A percentile compares a stretch with the other conserved stretches of the same genome.
These are phyloP conservation scores for Astreopora myriophthalma DNA, from an alignment of 64 coral and sea anemone species.

Conservation along the genomic window DNA sequence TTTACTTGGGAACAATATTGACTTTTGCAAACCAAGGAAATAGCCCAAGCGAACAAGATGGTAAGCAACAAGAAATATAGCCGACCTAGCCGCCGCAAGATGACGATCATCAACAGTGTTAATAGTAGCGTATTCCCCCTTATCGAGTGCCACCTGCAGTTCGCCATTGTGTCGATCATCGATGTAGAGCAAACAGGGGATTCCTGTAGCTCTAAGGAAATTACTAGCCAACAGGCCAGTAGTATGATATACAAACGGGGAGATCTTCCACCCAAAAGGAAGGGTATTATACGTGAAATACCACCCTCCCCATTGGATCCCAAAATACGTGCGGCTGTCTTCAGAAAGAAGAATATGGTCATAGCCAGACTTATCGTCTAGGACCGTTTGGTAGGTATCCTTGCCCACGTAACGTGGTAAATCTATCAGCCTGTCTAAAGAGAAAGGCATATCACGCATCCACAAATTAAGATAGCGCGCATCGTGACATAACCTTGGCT, in stretches of 20 bases:
- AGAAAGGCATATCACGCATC: too few species aligned
- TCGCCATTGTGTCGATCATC: too few species aligned
- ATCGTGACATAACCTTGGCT: too few species aligned
- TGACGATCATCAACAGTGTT: not conserved
- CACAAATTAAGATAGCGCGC: too few species aligned
- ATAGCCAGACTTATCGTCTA: too few species aligned
- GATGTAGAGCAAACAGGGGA: constrained; percentile 63
- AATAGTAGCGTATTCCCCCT: constrained; percentile 16
- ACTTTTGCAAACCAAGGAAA: constrained; percentile 56
- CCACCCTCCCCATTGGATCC: constrained; percentile 21
- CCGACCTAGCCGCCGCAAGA: constrained; percentile 39
- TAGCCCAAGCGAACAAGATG: constrained; percentile 57
- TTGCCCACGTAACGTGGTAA: too few species aligned
- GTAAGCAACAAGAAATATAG: constrained; percentile 42
- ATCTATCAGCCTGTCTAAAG: too few species aligned
- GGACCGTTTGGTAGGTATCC: too few species aligned
- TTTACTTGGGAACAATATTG: constrained; percentile 33
- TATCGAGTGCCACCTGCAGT: not conserved
- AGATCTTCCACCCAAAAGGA: constrained; percentile 36
- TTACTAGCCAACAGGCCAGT: constrained; percentile 25
- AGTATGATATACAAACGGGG: constrained; percentile 42
- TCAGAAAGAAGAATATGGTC: too few species aligned
- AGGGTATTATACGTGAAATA: constrained; percentile 39
- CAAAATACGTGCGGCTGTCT: too few species aligned
- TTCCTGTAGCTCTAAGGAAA: constrained; percentile 11